Base-by-base conservation (phyloP, 2,113 vertebrate species). In the Sander lucioperca region DNA sequence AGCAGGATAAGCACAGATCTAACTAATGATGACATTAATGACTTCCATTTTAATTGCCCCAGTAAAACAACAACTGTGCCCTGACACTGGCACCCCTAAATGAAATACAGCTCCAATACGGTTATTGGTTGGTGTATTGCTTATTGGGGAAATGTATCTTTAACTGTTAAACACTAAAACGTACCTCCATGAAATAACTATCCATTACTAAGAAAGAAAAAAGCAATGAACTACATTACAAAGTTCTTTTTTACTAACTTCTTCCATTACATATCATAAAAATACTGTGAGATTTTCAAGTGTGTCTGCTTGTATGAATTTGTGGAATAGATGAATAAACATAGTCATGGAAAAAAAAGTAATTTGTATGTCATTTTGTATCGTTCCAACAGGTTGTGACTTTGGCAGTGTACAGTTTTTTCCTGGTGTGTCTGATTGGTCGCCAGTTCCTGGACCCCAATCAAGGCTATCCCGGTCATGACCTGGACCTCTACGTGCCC, bases 331-430 rank as follows among this genome's bases (percentile, higher is more conserved):
- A 51, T 19, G 1, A 33, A 61, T 50, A 33, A 3, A 50, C n/a
- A 59, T 21, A 23, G 61, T 6, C 18, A 12, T 25, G 2, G 21
- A 48, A 61, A 33, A 33, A 51, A 61, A 39, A 9, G 8, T 36
- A 10, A 10, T 9, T 39, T 39, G 39, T 10, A 39, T 11, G 39
- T 43, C 0, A 43, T 43, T 43, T 43, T 10, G 39, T 39, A 39
- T 77, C 53, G 63, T 21, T 51, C 19, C 27, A 30, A 3, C 82
- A 99, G 98, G 98, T 99, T 70, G 98, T 98, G 76, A 98, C 97
- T 14, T 95, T 99, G 53, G 98, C 98, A 0, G 97, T 98, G 23
- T 99, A 98, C 94, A 97, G 97, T 81, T 99, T 98, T 86, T 98
- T 99, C 84, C 93, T 97, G 86, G 97, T 97, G 71, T 98, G 97